phyloP scores from a whole-genome alignment of 2,797 vertebrate species.

The Mormyrops boulengeri region DNA sequence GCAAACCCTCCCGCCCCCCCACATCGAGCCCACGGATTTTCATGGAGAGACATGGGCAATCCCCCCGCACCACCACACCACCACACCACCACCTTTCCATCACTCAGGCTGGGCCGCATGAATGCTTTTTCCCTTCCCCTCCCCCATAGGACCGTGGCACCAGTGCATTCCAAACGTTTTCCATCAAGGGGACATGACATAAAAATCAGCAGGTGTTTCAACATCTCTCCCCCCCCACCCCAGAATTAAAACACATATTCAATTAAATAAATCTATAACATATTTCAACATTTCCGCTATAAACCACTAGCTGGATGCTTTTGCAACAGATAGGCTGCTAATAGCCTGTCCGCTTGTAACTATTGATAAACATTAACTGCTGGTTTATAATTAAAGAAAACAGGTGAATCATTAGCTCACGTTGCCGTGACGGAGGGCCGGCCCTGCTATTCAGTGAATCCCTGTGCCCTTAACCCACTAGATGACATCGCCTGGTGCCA shows the following conservation, averaged over 20 bases:
- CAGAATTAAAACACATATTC: neutral
- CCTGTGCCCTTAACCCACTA: neutral
- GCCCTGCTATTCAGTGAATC: neutral
- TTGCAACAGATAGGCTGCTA: neutral
- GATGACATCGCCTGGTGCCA: neutral
- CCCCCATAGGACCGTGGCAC: too few species aligned
- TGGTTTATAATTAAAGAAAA: neutral
- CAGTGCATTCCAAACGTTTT: constrained; percentile 38
- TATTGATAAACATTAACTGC: neutral
- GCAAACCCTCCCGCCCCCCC: neutral
- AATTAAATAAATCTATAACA: neutral
- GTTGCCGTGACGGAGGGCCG: neutral
- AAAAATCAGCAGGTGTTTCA: neutral
- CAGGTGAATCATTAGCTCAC: neutral
- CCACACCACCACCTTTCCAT: neutral
- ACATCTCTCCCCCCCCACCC: neutral
- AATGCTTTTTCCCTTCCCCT: neutral
- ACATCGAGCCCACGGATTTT: neutral
- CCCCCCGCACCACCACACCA: neutral
- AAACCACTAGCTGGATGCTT: neutral
- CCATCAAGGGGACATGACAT: constrained; percentile 14
- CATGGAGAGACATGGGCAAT: constrained; percentile 8
- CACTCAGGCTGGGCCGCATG: neutral
- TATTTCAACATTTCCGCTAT: neutral
- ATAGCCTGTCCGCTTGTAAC: neutral